phyloP scores from a whole-genome alignment of 2,113 vertebrate genomes.

The Connochaetes taurinus region DNA sequence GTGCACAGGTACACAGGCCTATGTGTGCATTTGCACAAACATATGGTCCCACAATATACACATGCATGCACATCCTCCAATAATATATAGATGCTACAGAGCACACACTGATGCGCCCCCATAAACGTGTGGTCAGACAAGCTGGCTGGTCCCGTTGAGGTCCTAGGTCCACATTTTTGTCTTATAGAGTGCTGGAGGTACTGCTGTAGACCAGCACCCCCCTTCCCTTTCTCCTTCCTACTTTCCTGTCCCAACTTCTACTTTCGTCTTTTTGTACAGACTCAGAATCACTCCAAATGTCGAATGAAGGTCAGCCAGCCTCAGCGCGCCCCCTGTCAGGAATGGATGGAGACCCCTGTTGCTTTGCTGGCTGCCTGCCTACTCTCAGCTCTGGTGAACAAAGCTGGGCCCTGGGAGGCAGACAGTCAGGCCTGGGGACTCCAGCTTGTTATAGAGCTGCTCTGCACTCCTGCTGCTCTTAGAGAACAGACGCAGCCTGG shows the following conservation, averaged over 20 bases:
- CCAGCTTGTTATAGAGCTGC: not conserved
- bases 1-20: not conserved
- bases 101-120: not conserved
- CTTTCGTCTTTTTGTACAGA: not conserved
- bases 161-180: not conserved
- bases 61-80: not conserved
- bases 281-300: not conserved
- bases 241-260: not conserved
- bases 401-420: not conserved
- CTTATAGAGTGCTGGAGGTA: not conserved
- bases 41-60: not conserved
- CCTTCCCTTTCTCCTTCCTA: not conserved
- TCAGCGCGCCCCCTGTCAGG: not conserved
- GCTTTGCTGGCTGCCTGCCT: constrained; percentile 6
- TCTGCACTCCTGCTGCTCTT: not conserved
- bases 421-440: not conserved
- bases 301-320: not conserved
- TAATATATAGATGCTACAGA: not conserved
- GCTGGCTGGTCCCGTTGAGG: not conserved
- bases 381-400: not conserved
- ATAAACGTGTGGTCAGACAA: not conserved
- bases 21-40: not conserved
- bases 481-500: not conserved
- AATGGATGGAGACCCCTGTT: not conserved
- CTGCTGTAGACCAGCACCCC: not conserved